phyloP scores from a whole-genome alignment of 2,888 invertebrate species.

The Drosophila colorata region DNA sequence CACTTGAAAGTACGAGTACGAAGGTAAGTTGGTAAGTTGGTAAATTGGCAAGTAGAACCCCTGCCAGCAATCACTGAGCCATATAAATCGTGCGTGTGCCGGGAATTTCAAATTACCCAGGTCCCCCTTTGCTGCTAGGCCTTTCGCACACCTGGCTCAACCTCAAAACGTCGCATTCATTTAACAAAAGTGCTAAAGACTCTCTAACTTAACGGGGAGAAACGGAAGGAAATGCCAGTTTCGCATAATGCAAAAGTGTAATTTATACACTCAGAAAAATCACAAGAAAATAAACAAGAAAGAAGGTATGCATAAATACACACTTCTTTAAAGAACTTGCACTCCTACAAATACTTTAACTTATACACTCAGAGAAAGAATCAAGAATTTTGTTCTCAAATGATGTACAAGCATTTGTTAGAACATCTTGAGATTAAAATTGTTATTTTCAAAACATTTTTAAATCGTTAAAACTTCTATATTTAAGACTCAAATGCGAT shows the following conservation, averaged over 20 bases:
- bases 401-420: too few species aligned
- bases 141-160: not conserved
- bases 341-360: too few species aligned
- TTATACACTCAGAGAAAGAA: not conserved
- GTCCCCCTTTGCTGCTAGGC: not conserved
- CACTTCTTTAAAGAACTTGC: not conserved
- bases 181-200: conserved; percentile 69
- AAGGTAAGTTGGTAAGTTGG: not conserved
- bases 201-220: not conserved
- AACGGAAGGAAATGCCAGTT: conserved; percentile 35
- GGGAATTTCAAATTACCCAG: conserved; percentile 49
- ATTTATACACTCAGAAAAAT: conserved; percentile 5
- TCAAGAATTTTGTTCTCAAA: too few species aligned
- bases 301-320: not conserved
- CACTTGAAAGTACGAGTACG: conserved; percentile 1
- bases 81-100: conserved; percentile 39
- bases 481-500: too few species aligned
- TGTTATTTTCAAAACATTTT: too few species aligned
- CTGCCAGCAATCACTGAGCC: not conserved
- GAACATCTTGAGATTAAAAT: too few species aligned
- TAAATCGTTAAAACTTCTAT: too few species aligned
- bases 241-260: conserved; percentile 46
- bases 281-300: too few species aligned
- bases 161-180: conserved; percentile 52
- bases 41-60: not conserved